These are phyloP conservation scores for Hepsetus odoe DNA, from an alignment of 2,113 vertebrate species.

Conservation along the genomic window DNA sequence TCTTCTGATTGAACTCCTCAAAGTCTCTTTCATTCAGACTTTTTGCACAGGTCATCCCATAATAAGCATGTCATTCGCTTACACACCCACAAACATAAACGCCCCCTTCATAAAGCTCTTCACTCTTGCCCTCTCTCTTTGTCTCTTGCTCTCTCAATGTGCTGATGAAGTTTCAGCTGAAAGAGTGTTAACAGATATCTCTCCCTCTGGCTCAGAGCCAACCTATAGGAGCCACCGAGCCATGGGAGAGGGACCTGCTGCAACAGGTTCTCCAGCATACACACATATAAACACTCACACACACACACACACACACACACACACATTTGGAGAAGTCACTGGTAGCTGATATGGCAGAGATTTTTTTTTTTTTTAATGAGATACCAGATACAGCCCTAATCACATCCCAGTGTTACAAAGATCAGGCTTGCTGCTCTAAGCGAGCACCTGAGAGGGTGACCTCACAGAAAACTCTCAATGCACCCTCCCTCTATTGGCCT, in stretches of 20 bases:
- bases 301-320: slow-evolving; percentile 52
- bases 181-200: slow-evolving; percentile 42
- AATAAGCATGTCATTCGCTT: slow-evolving; percentile 30
- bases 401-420: slow-evolving; percentile 53
- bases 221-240: slow-evolving; percentile 18
- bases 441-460: slow-evolving; percentile 45
- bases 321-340: slow-evolving; percentile 52
- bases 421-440: slow-evolving; percentile 53
- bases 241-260: slow-evolving; percentile 65
- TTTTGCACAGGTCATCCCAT: slow-evolving; percentile 26
- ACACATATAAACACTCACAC: slow-evolving; percentile 25
- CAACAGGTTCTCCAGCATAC: slow-evolving; percentile 68
- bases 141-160: slow-evolving; percentile 6
- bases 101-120: slow-evolving; percentile 1
- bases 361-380: slow-evolving; percentile 64
- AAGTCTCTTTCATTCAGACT: slow-evolving; percentile 35
- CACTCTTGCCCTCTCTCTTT: neutral
- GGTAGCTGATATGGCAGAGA: slow-evolving; percentile 57
- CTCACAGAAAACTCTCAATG: slow-evolving; percentile 45
- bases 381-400: slow-evolving; percentile 66
- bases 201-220: slow-evolving; percentile 48
- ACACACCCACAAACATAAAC: slow-evolving; percentile 39
- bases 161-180: slow-evolving; percentile 39
- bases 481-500: slow-evolving; percentile 44
- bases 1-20: neutral